A percentile compares a stretch with the other conserved stretches of the same genome.
Conservation (phyloP, 2,888 invertebrate species). For the Pyrgus malvae region DNA sequence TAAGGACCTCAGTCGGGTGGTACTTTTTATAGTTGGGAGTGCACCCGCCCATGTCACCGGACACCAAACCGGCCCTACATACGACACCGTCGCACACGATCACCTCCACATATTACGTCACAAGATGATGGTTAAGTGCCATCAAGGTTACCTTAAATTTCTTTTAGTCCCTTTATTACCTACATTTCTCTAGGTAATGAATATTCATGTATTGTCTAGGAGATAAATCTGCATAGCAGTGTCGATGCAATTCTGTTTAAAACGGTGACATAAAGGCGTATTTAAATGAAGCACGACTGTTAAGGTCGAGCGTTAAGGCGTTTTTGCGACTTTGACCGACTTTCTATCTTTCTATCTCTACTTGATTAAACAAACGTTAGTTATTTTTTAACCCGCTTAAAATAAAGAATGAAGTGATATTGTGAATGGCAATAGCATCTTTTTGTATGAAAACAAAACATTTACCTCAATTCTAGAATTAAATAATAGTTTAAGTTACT, state of each 20-base stretch:
- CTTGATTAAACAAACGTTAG: too few relatives aligned
- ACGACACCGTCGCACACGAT: slow-evolving; percentile 65
- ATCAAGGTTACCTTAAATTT: slow-evolving; percentile 67
- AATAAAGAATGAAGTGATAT: too few relatives aligned
- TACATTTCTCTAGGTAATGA: not conserved
- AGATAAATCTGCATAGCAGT: not conserved
- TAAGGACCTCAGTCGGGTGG: slow-evolving; percentile 56
- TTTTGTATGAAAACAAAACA: too few relatives aligned
- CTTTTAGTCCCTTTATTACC: slow-evolving; percentile 21
- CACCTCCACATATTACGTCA: slow-evolving; percentile 72
- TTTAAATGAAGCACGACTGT: too few relatives aligned
- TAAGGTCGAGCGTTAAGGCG: too few relatives aligned
- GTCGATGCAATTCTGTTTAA: not conserved
- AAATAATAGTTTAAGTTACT: too few relatives aligned
- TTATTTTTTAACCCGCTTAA: too few relatives aligned
- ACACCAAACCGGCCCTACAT: slow-evolving; percentile 68
- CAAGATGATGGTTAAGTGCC: slow-evolving; percentile 52
- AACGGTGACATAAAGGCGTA: slow-evolving; percentile 15
- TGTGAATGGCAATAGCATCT: too few relatives aligned
- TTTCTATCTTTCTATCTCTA: too few relatives aligned
- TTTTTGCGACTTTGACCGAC: too few relatives aligned
- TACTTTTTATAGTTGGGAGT: slow-evolving; percentile 71
- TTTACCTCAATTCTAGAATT: too few relatives aligned
- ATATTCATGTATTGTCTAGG: not conserved
- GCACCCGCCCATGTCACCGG: slow-evolving; percentile 52